Evolutionary conservation across 2,797 vertebrate genomes (phyloP).

Genomic region (Aselliscus stoliczkanus): DNA sequence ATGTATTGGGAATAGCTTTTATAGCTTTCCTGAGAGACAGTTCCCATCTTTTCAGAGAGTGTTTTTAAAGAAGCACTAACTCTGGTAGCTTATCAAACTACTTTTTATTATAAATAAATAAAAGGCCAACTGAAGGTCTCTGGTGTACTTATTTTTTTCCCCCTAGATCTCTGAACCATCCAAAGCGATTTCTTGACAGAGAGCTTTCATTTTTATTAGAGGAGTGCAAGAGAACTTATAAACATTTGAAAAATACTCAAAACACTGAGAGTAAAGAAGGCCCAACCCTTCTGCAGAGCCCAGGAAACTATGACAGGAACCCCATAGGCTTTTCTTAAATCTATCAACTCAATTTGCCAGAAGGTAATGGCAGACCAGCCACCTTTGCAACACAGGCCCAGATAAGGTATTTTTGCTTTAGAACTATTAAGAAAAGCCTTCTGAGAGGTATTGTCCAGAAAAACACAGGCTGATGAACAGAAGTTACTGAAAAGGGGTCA

Average conservation of each 20-base stretch:
- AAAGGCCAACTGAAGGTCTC: constrained; percentile 75
- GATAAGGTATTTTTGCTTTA: not conserved
- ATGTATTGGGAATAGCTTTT: constrained; percentile 71
- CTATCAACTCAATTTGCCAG: not conserved
- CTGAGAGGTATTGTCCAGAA: not conserved
- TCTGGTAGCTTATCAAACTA: constrained; percentile 75
- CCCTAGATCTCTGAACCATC: constrained; percentile 70
- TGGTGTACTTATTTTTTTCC: constrained; percentile 67
- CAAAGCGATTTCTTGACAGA: constrained; percentile 72
- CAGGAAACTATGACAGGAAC: constrained; percentile 53
- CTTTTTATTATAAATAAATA: constrained; percentile 77
- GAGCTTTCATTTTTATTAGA: constrained; percentile 72
- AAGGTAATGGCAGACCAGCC: not conserved
- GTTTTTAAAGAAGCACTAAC: constrained; percentile 67
- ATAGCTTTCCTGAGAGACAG: constrained; percentile 76
- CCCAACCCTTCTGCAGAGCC: constrained; percentile 27
- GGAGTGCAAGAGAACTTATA: constrained; percentile 70
- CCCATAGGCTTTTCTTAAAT: constrained; percentile 51
- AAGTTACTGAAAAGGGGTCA: not conserved
- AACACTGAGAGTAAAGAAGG: constrained; percentile 58
- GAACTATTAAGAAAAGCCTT: constrained; percentile 19
- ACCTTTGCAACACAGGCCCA: not conserved
- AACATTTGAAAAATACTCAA: constrained; percentile 73
- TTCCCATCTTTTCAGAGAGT: constrained; percentile 67
- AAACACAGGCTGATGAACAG: not conserved